phyloP scores from a whole-genome alignment of 1,140 invertebrate genomes.

The Eumeta japonica region DNA sequence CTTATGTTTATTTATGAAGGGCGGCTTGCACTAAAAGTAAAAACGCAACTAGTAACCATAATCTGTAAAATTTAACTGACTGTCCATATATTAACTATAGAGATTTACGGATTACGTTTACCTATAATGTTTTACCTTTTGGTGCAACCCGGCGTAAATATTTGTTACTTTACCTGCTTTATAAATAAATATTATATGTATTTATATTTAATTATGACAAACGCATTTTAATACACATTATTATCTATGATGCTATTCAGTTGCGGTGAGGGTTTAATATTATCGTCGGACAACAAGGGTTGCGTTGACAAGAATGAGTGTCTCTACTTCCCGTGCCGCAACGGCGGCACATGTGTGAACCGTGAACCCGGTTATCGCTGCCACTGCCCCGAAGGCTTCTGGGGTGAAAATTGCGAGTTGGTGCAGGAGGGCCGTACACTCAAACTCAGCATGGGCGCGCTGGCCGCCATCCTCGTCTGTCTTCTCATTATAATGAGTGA shows the following conservation, averaged over 20 bases:
- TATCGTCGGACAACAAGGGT: conserved; percentile 83
- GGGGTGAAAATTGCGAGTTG: conserved; percentile 90
- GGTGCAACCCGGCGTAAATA: too few species aligned
- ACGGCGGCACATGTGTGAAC: conserved; percentile 87
- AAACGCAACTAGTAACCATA: too few species aligned
- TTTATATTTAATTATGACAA: conserved; percentile 11
- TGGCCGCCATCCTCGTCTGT: conserved; percentile 91
- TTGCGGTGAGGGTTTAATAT: conserved; percentile 86
- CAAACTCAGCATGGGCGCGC: conserved; percentile 88
- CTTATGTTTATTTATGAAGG: too few species aligned
- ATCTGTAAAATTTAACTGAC: too few species aligned
- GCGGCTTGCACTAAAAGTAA: too few species aligned
- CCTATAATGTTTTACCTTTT: too few species aligned
- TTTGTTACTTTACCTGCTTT: too few species aligned
- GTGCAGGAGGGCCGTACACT: conserved; percentile 89
- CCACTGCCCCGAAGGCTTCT: conserved; percentile 87
- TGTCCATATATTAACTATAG: too few species aligned
- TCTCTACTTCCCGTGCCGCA: conserved; percentile 86
- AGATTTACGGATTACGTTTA: too few species aligned
- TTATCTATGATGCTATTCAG: conserved; percentile 57
- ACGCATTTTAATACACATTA: too few species aligned
- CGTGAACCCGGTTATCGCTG: conserved; percentile 82
- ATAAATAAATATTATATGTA: conserved; percentile 7
- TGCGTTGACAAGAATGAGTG: conserved; percentile 95
- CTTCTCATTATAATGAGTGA: conserved; percentile 92